Conservation (phyloP, 2,888 invertebrate species). For the Chalcis sispes region DNA sequence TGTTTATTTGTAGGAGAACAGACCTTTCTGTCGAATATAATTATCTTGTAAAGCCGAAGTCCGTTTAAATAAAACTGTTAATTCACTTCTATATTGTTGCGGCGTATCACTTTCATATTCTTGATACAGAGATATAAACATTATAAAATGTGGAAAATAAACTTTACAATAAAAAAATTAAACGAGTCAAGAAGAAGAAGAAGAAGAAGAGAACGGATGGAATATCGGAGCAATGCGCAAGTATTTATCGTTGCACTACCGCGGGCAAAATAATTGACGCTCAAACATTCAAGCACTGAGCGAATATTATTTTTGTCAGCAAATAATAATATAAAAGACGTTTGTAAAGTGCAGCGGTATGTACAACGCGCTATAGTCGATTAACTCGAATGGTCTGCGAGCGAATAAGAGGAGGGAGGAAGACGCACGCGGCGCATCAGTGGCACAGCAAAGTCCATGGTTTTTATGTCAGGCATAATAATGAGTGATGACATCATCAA, state of each 20-base stretch:
- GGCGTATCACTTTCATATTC: slow-evolving; percentile 67
- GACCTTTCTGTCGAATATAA: slow-evolving; percentile 65
- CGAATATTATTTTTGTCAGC: slow-evolving; percentile 66
- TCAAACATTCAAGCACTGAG: too few species aligned
- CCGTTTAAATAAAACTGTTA: slow-evolving; percentile 67
- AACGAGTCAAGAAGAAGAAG: not conserved
- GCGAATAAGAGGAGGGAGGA: not conserved
- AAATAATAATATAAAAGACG: slow-evolving; percentile 67
- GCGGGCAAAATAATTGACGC: slow-evolving; percentile 43
- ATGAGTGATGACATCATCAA: slow-evolving; percentile 74
- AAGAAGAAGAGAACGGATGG: not conserved
- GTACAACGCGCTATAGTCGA: slow-evolving; percentile 20
- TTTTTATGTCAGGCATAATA: slow-evolving; percentile 72
- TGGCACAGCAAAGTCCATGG: slow-evolving; percentile 57
- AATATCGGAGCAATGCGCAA: slow-evolving; percentile 16
- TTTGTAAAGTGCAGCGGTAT: slow-evolving; percentile 47
- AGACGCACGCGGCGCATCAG: not conserved
- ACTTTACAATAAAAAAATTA: not conserved
- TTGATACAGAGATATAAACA: slow-evolving; percentile 72
- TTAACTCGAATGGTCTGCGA: slow-evolving; percentile 34
- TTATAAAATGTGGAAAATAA: slow-evolving; percentile 53
- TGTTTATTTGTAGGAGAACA: slow-evolving; percentile 28
- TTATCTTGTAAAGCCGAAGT: slow-evolving; percentile 59
- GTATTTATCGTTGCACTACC: slow-evolving; percentile 29
- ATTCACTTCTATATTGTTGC: slow-evolving; percentile 68